These are phyloP conservation scores for Tinamus major DNA, from an alignment of 2,797 vertebrate genomes.

Conservation along the genomic window DNA sequence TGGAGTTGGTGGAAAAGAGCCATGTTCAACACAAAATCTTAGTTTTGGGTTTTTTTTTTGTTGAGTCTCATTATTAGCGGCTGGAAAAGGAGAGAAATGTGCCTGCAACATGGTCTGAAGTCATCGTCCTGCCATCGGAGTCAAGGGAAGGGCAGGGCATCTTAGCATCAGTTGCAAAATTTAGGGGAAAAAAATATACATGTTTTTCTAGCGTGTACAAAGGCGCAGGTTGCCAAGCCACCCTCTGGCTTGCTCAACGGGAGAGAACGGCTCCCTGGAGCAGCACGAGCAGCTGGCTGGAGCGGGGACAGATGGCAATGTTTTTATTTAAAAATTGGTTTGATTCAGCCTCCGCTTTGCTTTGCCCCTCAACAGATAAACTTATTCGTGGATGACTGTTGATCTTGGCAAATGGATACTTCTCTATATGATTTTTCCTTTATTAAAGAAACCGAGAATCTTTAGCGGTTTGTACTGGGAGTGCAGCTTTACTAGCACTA, in stretches of 20 bases:
- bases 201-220: neutral
- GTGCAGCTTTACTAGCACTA: neutral
- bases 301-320: neutral
- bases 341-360: neutral
- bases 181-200: neutral
- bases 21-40: neutral
- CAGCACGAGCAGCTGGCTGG: neutral
- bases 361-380: neutral
- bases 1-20: neutral
- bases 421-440: neutral
- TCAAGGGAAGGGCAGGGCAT: neutral
- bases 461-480: neutral
- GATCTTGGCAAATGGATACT: neutral
- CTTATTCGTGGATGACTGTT: neutral
- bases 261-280: neutral
- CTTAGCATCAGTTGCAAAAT: neutral
- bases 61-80: neutral
- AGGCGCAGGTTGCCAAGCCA: neutral
- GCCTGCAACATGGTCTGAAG: neutral
- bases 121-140: accelerated
- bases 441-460: neutral
- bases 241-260: neutral
- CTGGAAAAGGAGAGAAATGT: neutral
- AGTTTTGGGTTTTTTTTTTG: neutral
- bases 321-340: neutral